Evolutionary conservation across 2,888 invertebrate genomes (phyloP).

Genomic region (Aphodius granarius): DNA sequence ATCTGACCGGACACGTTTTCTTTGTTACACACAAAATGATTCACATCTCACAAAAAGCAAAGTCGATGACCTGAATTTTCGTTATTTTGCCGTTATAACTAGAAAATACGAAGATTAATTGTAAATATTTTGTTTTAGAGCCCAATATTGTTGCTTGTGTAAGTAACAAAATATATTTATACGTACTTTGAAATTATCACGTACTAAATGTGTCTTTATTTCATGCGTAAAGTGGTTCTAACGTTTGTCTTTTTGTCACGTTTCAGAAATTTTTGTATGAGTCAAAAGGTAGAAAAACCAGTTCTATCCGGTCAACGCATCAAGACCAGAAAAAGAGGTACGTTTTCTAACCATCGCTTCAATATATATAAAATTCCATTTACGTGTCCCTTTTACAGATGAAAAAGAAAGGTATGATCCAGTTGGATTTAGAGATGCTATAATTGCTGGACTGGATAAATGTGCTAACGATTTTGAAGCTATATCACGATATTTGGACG

Average conservation of each 20-base stretch:
- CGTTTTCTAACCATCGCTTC: slow-evolving; percentile 40
- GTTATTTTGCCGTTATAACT: slow-evolving; percentile 23
- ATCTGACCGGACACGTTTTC: background rate
- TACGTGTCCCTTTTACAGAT: slow-evolving; percentile 65
- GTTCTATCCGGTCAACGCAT: slow-evolving; percentile 99
- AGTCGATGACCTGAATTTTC: slow-evolving; percentile 31
- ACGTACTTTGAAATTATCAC: slow-evolving; percentile 20
- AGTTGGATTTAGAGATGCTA: slow-evolving; percentile 95
- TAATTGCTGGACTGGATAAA: slow-evolving; percentile 93
- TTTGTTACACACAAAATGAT: background rate
- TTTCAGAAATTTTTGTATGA: slow-evolving; percentile 83
- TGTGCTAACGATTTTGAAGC: slow-evolving; percentile 94
- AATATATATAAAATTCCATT: background rate
- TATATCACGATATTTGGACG: slow-evolving; percentile 93
- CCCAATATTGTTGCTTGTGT: slow-evolving; percentile 30
- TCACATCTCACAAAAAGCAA: slow-evolving; percentile 12
- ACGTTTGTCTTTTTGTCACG: slow-evolving; percentile 9
- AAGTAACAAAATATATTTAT: slow-evolving; percentile 29
- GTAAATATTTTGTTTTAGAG: slow-evolving; percentile 29
- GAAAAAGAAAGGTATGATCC: slow-evolving; percentile 99
- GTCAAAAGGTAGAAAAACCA: slow-evolving; percentile 99
- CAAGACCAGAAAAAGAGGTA: slow-evolving; percentile 99
- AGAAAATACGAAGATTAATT: slow-evolving; percentile 26
- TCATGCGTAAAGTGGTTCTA: background rate
- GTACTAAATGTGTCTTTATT: slow-evolving; percentile 10